Evolutionary conservation across 2,888 invertebrate species (phyloP).

Genomic region (Lathronympha strigana): DNA sequence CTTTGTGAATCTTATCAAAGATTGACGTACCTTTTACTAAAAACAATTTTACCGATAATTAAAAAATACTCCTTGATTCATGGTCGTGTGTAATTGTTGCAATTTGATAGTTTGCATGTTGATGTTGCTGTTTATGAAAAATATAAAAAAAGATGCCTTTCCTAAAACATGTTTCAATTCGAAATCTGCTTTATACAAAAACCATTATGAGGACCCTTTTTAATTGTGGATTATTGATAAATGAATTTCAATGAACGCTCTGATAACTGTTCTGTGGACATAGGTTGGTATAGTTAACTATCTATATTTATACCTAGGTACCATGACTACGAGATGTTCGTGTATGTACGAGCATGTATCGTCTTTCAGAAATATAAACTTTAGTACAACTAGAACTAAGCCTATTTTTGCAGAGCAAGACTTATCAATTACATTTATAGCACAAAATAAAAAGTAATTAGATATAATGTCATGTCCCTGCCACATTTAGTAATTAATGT

Average conservation of each 20-base stretch:
- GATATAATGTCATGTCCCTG: not conserved
- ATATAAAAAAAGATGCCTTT: too few species aligned
- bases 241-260: not conserved
- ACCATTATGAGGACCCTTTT: too few species aligned
- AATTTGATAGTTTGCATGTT: too few species aligned
- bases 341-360: not conserved
- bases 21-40: too few species aligned
- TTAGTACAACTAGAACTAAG: not conserved
- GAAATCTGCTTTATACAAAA: too few species aligned
- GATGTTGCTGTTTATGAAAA: too few species aligned
- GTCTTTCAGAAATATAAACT: not conserved
- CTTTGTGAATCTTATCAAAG: too few species aligned
- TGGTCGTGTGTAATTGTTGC: too few species aligned
- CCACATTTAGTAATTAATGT: not conserved
- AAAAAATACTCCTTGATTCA: too few species aligned
- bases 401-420: not conserved
- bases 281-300: not conserved
- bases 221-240: not conserved
- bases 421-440: not conserved
- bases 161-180: too few species aligned
- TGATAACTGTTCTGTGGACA: not conserved
- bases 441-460: constrained; percentile 1
- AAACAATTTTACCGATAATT: too few species aligned
- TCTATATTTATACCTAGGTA: not conserved
- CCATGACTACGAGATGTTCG: not conserved